These are phyloP conservation scores for Antitype chi DNA, from an alignment of 2,888 invertebrate genomes.

Conservation along the genomic window DNA sequence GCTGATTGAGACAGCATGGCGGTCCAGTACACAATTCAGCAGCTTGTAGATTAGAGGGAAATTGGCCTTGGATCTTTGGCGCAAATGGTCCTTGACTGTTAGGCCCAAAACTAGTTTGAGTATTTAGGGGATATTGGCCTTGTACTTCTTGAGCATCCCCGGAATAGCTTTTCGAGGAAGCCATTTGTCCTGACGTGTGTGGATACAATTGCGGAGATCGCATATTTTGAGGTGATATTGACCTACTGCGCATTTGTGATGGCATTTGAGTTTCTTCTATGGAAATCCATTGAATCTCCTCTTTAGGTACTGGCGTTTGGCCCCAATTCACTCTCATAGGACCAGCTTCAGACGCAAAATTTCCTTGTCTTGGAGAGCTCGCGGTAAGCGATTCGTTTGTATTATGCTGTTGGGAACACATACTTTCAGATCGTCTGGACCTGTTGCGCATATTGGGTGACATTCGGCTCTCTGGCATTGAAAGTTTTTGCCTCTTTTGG, in stretches of 20 bases:
- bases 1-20: slow-evolving; percentile 29
- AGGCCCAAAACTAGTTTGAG: slow-evolving; percentile 2
- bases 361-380: slow-evolving; percentile 33
- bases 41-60: not conserved
- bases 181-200: slow-evolving; percentile 1
- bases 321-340: slow-evolving; percentile 4
- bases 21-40: not conserved
- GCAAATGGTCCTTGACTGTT: not conserved
- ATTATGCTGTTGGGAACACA: slow-evolving; percentile 8
- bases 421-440: not conserved
- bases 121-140: slow-evolving; percentile 1
- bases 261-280: slow-evolving; percentile 40
- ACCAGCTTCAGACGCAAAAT: slow-evolving; percentile 10
- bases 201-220: slow-evolving; percentile 1
- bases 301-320: slow-evolving; percentile 7
- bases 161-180: not conserved
- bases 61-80: not conserved
- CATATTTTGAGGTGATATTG: not conserved
- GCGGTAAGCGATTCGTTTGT: not conserved
- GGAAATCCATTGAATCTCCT: slow-evolving; percentile 44
- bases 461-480: not conserved
- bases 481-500: slow-evolving; percentile 29
- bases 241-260: slow-evolving; percentile 17
- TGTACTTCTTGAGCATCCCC: not conserved
- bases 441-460: not conserved